These are phyloP conservation scores for Heterochromis multidens DNA, from an alignment of 2,113 vertebrate genomes.

Conservation along the genomic window DNA sequence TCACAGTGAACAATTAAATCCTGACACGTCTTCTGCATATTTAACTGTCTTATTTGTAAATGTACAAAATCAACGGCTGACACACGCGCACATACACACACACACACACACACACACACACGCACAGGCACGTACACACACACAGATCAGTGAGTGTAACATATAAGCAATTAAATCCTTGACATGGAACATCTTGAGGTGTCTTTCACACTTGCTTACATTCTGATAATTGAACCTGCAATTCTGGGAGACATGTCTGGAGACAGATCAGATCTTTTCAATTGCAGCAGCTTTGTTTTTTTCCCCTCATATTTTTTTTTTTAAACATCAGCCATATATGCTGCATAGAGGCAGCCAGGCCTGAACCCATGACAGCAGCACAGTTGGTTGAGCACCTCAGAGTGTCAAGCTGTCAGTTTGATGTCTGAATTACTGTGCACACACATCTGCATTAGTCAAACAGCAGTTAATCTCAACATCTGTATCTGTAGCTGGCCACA, in stretches of 20 bases:
- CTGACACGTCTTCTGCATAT: conserved; percentile 15
- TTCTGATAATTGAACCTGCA: conserved; percentile 41
- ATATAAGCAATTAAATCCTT: conserved; percentile 53
- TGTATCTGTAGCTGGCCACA: neutral
- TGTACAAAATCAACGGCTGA: neutral
- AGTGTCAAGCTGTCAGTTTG: conserved; percentile 58
- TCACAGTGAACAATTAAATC: conserved; percentile 39
- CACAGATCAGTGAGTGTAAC: conserved; percentile 22
- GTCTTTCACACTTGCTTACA: conserved; percentile 55
- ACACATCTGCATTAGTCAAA: conserved; percentile 47
- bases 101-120: neutral
- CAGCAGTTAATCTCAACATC: conserved; percentile 43
- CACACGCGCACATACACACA: neutral
- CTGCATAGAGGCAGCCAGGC: conserved; percentile 47
- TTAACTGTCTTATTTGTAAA: conserved; percentile 24
- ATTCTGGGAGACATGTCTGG: conserved; percentile 29
- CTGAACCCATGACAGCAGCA: conserved; percentile 63
- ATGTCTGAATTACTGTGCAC: conserved; percentile 61
- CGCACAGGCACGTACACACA: neutral
- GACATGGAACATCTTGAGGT: conserved; percentile 45
- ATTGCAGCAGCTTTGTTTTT: neutral
- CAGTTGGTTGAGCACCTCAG: conserved; percentile 55
- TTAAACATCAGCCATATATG: neutral
- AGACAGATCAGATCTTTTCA: conserved; percentile 31
- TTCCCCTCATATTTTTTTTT: neutral